Conservation (phyloP, 2,888 invertebrate species). For the Cheilosia pagana region DNA sequence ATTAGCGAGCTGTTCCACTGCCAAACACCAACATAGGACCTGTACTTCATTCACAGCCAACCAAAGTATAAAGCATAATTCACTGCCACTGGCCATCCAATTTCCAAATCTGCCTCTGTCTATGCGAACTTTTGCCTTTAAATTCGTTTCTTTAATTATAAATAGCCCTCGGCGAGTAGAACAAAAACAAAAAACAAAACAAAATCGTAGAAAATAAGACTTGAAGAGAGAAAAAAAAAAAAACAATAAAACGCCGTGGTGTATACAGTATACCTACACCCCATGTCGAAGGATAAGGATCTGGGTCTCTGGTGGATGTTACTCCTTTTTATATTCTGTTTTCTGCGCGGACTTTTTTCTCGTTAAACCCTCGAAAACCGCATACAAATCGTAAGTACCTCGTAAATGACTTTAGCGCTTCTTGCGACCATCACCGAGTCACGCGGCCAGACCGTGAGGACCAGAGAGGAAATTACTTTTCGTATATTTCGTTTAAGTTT, state of each 20-base stretch:
- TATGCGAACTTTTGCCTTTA: constrained; percentile 12
- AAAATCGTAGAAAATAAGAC: constrained; percentile 13
- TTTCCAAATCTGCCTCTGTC: constrained; percentile 13
- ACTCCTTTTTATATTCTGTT: constrained; percentile 28
- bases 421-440: constrained; percentile 30
- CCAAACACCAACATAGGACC: no score
- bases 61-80: neutral
- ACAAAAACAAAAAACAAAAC: constrained; percentile 28
- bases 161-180: constrained; percentile 56
- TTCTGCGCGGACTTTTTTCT: constrained; percentile 34
- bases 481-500: constrained; percentile 63
- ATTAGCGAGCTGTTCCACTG: no score
- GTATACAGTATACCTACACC: constrained; percentile 3
- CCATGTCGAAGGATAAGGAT: constrained; percentile 56
- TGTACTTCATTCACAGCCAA: no score
- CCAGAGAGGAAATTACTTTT: constrained; percentile 71
- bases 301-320: constrained; percentile 1
- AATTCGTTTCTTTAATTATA: constrained; percentile 66
- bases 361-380: constrained; percentile 52
- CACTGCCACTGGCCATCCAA: neutral
- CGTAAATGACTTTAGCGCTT: constrained; percentile 72
- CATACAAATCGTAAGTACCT: constrained; percentile 67
- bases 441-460: constrained; percentile 29
- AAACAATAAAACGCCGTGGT: neutral
- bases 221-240: constrained; percentile 13